Base-by-base conservation (phyloP, 2,888 invertebrate genomes). In the Plebejus melissa region DNA sequence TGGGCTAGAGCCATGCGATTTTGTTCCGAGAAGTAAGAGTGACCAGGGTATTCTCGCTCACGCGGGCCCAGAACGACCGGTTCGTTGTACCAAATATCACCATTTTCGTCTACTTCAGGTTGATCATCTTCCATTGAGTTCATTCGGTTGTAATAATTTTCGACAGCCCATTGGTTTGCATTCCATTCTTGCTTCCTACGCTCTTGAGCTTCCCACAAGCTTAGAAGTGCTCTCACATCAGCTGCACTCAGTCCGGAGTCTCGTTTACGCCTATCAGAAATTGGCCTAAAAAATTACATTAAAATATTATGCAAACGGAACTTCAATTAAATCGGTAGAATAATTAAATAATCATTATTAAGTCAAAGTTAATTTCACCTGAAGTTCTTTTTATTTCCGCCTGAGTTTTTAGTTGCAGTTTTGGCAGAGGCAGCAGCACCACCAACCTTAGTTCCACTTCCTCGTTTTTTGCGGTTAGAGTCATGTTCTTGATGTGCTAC, bases 201-300 rank as follows among this genome's bases (percentile, higher is more conserved):
- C 79, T 94, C 94, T 80, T 95, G 94, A 77, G 94, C 94, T 84
- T 95, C 95, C 94, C 95, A 95, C 60, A 95, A 85, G 75, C 94
- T 94, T 32, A 95, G 87, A 6, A 95, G 88, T 74, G 95, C 94
- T 76, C 95, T 88, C 38, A 95, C 94, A 81, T 95, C 95, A 81
- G 95, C 95, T 1, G 95, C 95, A 79, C 94, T 94, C 69, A 95
- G 87, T 60, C 95, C 95, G 58, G 94, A 94, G 81, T 95, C 95
- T 77, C 95, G 89, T 85, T 95, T 95, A 80, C 94, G 93, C 75
- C 95, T 93, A 79, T 93, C 92, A 74, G 90, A 89, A 80, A 90
- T 87, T 75, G 92, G 87, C 83, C 93, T 90, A 83, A 7, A 74
- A 79, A 69, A 74, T 9, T 60, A 60, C 11, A 2, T 32, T 32